phyloP scores from a whole-genome alignment of 1,140 invertebrate genomes.

The Brachionus angularis region DNA sequence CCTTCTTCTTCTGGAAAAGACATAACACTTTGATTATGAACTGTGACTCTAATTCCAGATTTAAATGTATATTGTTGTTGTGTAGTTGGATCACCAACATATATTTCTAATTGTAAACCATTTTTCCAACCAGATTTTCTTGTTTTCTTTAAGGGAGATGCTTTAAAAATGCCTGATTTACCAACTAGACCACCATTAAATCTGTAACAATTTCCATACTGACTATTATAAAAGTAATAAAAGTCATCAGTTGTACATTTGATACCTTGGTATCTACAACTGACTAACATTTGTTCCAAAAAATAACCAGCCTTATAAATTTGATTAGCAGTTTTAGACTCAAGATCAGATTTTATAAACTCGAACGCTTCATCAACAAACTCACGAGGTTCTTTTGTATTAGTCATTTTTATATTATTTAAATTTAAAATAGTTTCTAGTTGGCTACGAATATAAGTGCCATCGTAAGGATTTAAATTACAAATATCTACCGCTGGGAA shows the following conservation, averaged over 20 bases:
- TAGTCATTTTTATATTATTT: background rate
- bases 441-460: background rate
- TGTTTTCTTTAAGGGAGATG: background rate
- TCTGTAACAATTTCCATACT: slow-evolving; percentile 36
- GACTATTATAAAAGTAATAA: background rate
- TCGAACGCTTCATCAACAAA: slow-evolving; percentile 2
- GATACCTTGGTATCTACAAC: background rate
- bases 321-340: background rate
- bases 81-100: background rate
- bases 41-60: slow-evolving; percentile 1
- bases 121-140: slow-evolving; percentile 10
- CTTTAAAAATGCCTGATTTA: too few relatives aligned
- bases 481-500: slow-evolving; percentile 26
- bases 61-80: background rate
- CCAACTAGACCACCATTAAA: slow-evolving; percentile 17
- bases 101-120: slow-evolving; percentile 3
- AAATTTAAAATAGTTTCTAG: background rate
- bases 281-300: slow-evolving; percentile 6
- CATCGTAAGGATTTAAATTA: slow-evolving; percentile 40
- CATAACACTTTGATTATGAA: slow-evolving; percentile 2
- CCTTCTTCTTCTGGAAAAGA: slow-evolving; percentile 27
- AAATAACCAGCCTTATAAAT: background rate
- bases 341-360: background rate
- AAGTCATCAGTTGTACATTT: background rate
- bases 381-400: background rate